phyloP scores from a whole-genome alignment of 2,113 vertebrate species.

The Grantiella picta region DNA sequence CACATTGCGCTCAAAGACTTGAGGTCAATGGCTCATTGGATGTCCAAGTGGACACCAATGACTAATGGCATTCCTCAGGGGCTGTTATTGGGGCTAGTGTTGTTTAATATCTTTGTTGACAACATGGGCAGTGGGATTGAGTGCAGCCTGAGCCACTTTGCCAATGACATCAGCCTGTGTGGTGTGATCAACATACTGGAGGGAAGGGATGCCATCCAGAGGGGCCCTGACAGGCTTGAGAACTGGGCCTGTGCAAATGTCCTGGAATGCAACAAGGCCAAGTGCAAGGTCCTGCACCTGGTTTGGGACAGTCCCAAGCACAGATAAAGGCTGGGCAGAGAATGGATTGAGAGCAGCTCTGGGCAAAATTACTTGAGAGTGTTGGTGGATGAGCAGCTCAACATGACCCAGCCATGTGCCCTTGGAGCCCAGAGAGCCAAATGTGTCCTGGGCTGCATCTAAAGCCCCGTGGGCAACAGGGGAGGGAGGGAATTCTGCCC shows the following conservation, averaged over 20 bases:
- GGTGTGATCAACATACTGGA: background rate
- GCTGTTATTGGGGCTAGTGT: background rate
- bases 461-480: background rate
- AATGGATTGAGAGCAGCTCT: background rate
- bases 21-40: background rate
- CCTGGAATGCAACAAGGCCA: background rate
- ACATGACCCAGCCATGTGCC: background rate
- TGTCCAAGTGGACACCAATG: background rate
- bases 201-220: background rate
- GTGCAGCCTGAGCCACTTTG: background rate
- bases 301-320: background rate
- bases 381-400: background rate
- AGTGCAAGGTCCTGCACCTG: background rate
- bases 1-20: background rate
- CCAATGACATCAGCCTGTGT: background rate
- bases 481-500: background rate
- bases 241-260: too few relatives aligned
- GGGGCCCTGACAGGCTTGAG: background rate
- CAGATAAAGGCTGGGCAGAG: background rate
- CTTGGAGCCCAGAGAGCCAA: background rate
- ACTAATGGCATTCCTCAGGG: background rate
- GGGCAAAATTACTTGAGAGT: background rate
- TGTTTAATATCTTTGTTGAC: background rate
- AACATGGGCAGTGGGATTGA: background rate
- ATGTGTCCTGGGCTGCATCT: accelerated